These are phyloP conservation scores for Neogobius melanostomus DNA, from an alignment of 2,113 vertebrate species.

Conservation along the genomic window DNA sequence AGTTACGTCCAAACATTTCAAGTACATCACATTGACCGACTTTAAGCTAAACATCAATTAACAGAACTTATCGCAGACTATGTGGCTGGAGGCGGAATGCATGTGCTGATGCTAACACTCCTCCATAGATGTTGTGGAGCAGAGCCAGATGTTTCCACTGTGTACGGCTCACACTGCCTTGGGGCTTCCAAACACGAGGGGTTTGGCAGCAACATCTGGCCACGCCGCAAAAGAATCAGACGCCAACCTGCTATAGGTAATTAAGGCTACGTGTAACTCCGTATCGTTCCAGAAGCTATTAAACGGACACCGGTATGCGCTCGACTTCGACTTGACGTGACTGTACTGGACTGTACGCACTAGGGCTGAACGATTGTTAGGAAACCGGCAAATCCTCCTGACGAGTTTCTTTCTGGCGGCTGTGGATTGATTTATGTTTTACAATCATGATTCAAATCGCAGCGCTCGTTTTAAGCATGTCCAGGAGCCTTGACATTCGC, in stretches of 20 bases:
- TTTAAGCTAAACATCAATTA: neutral
- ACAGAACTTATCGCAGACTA: neutral
- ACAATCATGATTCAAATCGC: no score
- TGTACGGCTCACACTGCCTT: constrained; percentile 1
- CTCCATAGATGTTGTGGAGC: neutral
- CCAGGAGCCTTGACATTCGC: no score
- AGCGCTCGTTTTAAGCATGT: no score
- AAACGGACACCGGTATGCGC: neutral
- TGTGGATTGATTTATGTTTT: no score
- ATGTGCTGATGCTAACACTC: neutral
- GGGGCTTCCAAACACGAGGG: neutral
- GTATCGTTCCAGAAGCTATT: neutral
- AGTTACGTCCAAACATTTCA: neutral
- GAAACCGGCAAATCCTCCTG: no score
- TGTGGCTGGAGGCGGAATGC: neutral
- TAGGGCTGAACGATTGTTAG: no score
- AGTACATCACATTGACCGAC: neutral
- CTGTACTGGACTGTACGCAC: no score
- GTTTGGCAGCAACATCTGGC: constrained; percentile 8
- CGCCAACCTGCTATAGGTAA: constrained; percentile 10
- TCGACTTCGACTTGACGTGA: neutral
- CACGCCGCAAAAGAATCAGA: neutral
- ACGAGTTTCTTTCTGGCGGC: no score
- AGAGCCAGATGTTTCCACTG: constrained; percentile 4
- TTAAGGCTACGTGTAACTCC: neutral